Conservation (phyloP, 2,113 vertebrate species). For the Erpornis zantholeuca region DNA sequence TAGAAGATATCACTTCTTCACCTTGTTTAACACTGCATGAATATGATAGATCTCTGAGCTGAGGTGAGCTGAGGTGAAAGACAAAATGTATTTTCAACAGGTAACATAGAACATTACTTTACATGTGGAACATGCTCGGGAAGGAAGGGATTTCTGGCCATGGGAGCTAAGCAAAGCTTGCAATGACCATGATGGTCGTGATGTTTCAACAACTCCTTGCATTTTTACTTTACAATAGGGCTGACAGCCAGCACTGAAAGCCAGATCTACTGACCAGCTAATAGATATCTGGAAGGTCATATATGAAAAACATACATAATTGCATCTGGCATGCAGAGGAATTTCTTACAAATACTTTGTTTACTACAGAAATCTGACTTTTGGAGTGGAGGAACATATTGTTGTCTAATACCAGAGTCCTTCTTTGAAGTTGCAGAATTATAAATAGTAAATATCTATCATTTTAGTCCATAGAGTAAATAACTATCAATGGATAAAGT, state of each 20-base stretch:
- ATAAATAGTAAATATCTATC: background rate
- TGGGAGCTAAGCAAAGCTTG: accelerated
- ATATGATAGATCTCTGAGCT: background rate
- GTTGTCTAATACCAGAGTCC: background rate
- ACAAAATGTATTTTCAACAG: background rate
- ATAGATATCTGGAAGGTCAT: background rate
- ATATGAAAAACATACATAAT: background rate
- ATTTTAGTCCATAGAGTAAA: background rate
- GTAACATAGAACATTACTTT: background rate
- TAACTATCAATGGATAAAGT: background rate
- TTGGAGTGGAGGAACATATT: background rate
- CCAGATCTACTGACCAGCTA: background rate
- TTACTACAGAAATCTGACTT: background rate
- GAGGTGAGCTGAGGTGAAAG: background rate
- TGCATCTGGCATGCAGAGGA: background rate
- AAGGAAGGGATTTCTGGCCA: background rate
- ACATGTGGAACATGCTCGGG: too few relatives aligned
- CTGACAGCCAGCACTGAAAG: background rate
- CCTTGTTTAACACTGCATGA: background rate
- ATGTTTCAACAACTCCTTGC: background rate
- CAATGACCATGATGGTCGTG: accelerated
- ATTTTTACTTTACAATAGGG: background rate
- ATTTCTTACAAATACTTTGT: background rate
- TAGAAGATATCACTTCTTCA: background rate
- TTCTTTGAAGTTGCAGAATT: background rate